A percentile compares a stretch with the other conserved stretches of the same genome.
Conservation (phyloP, 2,113 vertebrate genomes). For the Balaeniceps rex region DNA sequence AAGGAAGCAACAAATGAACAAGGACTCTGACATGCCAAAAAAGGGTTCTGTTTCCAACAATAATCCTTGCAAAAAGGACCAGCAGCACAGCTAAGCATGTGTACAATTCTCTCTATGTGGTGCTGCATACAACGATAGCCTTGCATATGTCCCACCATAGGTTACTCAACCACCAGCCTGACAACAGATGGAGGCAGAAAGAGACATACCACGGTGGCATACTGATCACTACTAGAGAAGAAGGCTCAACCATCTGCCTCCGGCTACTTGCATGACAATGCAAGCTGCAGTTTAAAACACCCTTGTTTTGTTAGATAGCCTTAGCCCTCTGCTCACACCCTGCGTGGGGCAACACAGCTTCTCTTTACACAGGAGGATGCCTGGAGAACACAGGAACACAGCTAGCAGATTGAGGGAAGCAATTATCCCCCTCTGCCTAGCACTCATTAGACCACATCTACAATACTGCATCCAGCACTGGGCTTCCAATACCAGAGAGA, state of each 20-base stretch:
- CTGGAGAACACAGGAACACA: not conserved
- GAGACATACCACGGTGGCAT: not conserved
- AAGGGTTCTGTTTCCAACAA: not conserved
- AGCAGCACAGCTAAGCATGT: not conserved
- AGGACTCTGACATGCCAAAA: not conserved
- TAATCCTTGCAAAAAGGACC: not conserved
- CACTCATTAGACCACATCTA: not conserved
- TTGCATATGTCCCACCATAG: slow-evolving; percentile 11
- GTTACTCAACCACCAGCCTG: slow-evolving; percentile 7
- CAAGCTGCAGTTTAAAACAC: not conserved
- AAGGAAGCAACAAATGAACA: slow-evolving; percentile 22
- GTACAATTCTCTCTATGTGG: not conserved
- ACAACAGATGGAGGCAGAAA: slow-evolving; percentile 30
- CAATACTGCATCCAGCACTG: not conserved
- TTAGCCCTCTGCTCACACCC: not conserved
- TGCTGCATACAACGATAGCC: not conserved
- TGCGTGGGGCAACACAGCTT: not conserved
- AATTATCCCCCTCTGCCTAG: not conserved
- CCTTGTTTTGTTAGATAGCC: not conserved
- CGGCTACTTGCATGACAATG: not conserved
- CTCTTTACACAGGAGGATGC: not conserved
- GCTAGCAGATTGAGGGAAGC: not conserved
- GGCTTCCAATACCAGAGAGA: not conserved
- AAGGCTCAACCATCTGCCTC: slow-evolving; percentile 34
- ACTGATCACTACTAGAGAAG: not conserved